phyloP scores from a whole-genome alignment of 2,888 invertebrate species.

The Epirrhoe alternata region DNA sequence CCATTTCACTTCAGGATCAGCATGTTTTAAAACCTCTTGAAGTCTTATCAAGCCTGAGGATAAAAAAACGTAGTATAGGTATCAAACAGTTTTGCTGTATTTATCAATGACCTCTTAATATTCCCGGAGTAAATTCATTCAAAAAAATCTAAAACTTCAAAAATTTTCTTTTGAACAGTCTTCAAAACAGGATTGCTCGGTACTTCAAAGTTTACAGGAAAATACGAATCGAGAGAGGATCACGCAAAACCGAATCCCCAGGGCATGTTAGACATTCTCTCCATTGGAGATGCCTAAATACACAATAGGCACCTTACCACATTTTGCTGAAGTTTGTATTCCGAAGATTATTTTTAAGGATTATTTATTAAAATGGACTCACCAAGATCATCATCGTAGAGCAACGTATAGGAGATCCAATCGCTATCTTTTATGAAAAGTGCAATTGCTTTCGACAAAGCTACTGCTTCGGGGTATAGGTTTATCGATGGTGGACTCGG shows the following conservation, averaged over 20 bases:
- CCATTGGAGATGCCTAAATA: no score
- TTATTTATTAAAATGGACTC: conserved; percentile 16
- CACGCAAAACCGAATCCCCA: no score
- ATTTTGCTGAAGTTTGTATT: no score
- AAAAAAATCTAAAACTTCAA: no score
- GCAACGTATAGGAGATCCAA: conserved; percentile 91
- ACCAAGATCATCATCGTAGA: conserved; percentile 92
- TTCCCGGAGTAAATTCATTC: no score
- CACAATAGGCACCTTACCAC: no score
- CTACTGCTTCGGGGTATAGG: conserved; percentile 90
- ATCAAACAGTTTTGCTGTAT: not conserved
- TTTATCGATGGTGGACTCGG: conserved; percentile 83
- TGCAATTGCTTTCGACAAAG: conserved; percentile 87
- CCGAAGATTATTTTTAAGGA: not conserved
- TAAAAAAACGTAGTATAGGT: not conserved
- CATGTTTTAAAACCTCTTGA: conserved; percentile 91
- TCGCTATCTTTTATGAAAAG: conserved; percentile 88
- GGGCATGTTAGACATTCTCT: no score
- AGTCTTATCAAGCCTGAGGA: conserved; percentile 88
- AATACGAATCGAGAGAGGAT: no score
- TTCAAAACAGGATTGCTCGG: no score
- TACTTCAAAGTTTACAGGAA: no score
- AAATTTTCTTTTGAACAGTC: no score
- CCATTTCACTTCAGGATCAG: conserved; percentile 88
- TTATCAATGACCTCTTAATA: not conserved